Conservation (phyloP, 2,888 invertebrate genomes). For the Lycocerus yunnanus region DNA sequence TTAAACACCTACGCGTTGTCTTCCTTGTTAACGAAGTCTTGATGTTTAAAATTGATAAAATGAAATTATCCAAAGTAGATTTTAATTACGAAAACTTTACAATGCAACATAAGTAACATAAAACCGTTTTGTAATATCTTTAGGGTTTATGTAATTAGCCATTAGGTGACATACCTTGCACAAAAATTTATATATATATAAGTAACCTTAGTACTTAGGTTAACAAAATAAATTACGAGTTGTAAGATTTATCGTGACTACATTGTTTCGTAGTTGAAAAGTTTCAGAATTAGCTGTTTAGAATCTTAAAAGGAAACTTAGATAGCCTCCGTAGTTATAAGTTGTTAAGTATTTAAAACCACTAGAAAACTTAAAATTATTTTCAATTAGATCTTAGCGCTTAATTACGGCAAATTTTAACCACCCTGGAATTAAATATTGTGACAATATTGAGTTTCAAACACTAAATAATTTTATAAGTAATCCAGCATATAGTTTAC, state of each 20-base stretch:
- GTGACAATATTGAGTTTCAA: background rate
- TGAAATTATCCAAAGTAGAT: background rate
- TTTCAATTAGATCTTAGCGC: background rate
- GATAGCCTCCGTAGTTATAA: constrained; percentile 10
- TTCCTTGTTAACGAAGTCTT: background rate
- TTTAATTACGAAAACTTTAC: background rate
- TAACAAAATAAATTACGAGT: constrained; percentile 25
- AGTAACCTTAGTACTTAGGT: constrained; percentile 18
- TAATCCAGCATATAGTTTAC: background rate
- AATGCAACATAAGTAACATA: background rate
- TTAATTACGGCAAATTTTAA: background rate
- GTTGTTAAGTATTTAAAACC: background rate
- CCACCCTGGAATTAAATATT: background rate
- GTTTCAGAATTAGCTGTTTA: constrained; percentile 15
- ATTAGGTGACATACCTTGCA: background rate
- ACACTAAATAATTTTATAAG: background rate
- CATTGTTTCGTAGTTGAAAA: constrained; percentile 22
- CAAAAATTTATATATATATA: constrained; percentile 3
- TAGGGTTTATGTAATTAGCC: background rate
- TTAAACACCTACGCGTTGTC: background rate
- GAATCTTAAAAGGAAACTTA: constrained; percentile 21
- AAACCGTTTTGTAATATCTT: background rate
- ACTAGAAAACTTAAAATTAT: background rate
- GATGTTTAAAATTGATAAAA: background rate
- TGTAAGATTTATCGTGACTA: constrained; percentile 21